Base-by-base conservation (phyloP, 2,888 invertebrate genomes). In the Eupithecia insigniata region DNA sequence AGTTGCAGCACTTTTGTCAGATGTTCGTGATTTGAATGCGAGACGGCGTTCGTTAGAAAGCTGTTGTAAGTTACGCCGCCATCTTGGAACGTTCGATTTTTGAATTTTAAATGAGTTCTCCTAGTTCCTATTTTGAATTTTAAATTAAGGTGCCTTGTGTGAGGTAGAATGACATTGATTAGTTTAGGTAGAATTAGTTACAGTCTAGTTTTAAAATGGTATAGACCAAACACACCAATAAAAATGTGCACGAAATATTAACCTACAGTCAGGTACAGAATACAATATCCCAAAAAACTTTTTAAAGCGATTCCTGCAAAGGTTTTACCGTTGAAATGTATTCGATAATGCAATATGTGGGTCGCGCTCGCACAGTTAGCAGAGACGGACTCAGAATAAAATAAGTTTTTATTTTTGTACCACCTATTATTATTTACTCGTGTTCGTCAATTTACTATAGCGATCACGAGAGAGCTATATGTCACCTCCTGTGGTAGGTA, bases 1-100 rank as follows among this genome's bases (percentile, higher is more conserved):
- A 85, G 85, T 86, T 90, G 92, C 90, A 91, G 87, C 86, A 92
- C 91, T 92, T 92, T 92, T 92, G 92, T 89, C 88, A 88, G 87
- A 83, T 85, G 83, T 82, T 85, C 92, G 91, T 90, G 92, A 90
- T 86, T 85, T 84, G 90, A 91, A 92, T 92, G 80, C 83, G 77
- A 71, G 76, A 71, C 75, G 72, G 72, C 76, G 78, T 80, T 77
- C 79, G 78, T 82, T 83, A 76, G 75, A 81, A 73, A 73, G 66
- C 73, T 77, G 79, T 72, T 74, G 73, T 78, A 80, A 74, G 73
- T 79, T 77, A 72, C 70, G 78, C 65, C 79, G 79, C 72, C 82
- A 79, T 81, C 73, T 79, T 80, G 71, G 60, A 66, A 61, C 70
- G 73, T 79, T 79, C 75, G 67, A 77, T 76, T 81, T 81, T 80